These are phyloP conservation scores for Odontomyia ornata DNA, from an alignment of 2,888 invertebrate genomes.

Conservation along the genomic window DNA sequence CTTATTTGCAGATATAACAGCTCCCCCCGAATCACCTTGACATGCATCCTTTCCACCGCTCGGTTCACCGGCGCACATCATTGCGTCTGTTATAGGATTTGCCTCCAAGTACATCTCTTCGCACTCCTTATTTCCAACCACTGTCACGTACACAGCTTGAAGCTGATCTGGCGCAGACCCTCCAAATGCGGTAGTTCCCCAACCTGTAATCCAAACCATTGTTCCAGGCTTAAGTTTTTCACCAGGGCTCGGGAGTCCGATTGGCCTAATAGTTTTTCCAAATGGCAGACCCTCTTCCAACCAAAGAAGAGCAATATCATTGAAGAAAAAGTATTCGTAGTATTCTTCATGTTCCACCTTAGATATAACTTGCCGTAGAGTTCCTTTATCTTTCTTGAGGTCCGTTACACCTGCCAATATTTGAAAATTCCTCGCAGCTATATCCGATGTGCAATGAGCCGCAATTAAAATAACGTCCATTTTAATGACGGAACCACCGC, in stretches of 20 bases:
- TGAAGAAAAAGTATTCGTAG: conserved; percentile 63
- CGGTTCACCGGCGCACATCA: conserved; percentile 12
- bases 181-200: conserved; percentile 50
- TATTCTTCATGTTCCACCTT: conserved; percentile 63
- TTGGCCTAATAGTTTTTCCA: conserved; percentile 59
- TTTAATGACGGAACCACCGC: conserved; percentile 66
- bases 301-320: conserved; percentile 66
- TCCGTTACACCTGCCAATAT: conserved; percentile 65
- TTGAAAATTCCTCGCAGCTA: neutral
- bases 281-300: conserved; percentile 63
- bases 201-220: conserved; percentile 34
- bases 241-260: conserved; percentile 59
- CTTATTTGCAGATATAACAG: neutral
- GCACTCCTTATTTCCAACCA: conserved; percentile 58
- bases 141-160: conserved; percentile 65
- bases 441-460: conserved; percentile 65
- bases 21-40: conserved; percentile 30
- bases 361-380: conserved; percentile 58
- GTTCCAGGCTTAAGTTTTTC: conserved; percentile 42
- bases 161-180: conserved; percentile 53
- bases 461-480: conserved; percentile 65
- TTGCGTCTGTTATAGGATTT: neutral
- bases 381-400: conserved; percentile 57
- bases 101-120: conserved; percentile 1
- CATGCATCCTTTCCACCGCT: conserved; percentile 13